Evolutionary conservation across 2,113 vertebrate species (phyloP).

Genomic region (pig (Sus scrofa)): DNA sequence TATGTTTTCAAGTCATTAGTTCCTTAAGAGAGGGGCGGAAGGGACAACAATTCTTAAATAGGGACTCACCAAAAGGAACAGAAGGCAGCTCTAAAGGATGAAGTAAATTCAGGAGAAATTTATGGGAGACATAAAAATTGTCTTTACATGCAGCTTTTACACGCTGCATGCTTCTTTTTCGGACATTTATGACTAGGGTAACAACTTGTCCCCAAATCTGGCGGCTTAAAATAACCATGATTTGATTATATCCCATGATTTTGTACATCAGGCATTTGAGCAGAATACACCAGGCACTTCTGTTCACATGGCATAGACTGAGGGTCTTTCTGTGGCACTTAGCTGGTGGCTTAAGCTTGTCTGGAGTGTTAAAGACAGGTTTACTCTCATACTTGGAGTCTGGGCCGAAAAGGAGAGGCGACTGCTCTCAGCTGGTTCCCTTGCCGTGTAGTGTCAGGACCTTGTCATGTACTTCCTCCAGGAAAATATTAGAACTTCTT

Average conservation of each 20-base stretch:
- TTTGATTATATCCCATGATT: background rate
- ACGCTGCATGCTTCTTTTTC: background rate
- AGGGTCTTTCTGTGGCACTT: background rate
- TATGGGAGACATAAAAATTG: background rate
- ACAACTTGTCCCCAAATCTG: background rate
- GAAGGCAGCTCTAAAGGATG: slow-evolving; percentile 38
- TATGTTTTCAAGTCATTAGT: slow-evolving; percentile 22
- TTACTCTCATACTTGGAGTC: background rate
- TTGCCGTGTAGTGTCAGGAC: background rate
- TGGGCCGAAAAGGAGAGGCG: background rate
- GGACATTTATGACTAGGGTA: background rate
- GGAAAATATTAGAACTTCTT: background rate
- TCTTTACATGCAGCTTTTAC: background rate
- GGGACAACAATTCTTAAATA: slow-evolving; percentile 23
- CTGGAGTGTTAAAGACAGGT: background rate
- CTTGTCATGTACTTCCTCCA: background rate
- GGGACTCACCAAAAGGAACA: slow-evolving; percentile 11
- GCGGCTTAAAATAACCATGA: background rate
- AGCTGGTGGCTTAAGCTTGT: background rate
- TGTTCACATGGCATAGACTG: background rate
- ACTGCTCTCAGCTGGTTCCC: background rate
- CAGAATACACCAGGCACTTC: background rate
- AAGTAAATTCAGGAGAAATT: slow-evolving; percentile 37
- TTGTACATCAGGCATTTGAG: background rate
- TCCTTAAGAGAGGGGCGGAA: background rate